Evolutionary conservation across 2,113 vertebrate species (phyloP).

Genomic region (Microtus ochrogaster): DNA sequence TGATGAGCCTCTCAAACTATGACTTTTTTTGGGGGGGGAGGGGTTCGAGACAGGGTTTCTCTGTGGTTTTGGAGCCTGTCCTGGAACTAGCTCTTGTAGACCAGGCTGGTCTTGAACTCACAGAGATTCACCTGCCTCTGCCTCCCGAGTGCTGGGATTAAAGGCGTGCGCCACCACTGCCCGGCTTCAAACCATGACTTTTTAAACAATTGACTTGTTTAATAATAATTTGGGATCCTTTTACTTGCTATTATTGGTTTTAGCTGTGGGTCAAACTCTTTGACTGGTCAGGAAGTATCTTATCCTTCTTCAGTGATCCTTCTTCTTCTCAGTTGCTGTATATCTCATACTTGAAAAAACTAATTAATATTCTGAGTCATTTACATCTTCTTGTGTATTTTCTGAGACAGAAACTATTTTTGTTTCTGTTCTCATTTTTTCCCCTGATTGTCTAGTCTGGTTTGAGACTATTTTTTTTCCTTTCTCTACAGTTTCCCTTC

Average conservation of each 20-base stretch:
- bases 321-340: not conserved
- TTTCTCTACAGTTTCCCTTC: not conserved
- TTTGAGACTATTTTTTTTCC: not conserved
- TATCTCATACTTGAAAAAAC: not conserved
- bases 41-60: no score
- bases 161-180: no score
- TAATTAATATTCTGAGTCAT: not conserved
- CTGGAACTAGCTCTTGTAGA: no score
- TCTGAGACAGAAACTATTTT: not conserved
- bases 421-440: not conserved
- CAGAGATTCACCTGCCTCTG: no score
- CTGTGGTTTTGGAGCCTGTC: no score
- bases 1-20: not conserved
- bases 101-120: no score
- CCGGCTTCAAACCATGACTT: not conserved
- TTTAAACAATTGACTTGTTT: not conserved
- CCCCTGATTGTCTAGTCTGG: not conserved
- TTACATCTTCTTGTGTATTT: not conserved
- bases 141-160: no score
- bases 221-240: not conserved
- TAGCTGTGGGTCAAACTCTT: not conserved
- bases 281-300: not conserved
- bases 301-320: no score
- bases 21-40: not conserved
- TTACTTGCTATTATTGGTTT: not conserved